Evolutionary conservation across 2,113 vertebrate genomes (phyloP), one percentile per base, ranked within the genome.

Genomic region (Pseudois nayaur): DNA sequence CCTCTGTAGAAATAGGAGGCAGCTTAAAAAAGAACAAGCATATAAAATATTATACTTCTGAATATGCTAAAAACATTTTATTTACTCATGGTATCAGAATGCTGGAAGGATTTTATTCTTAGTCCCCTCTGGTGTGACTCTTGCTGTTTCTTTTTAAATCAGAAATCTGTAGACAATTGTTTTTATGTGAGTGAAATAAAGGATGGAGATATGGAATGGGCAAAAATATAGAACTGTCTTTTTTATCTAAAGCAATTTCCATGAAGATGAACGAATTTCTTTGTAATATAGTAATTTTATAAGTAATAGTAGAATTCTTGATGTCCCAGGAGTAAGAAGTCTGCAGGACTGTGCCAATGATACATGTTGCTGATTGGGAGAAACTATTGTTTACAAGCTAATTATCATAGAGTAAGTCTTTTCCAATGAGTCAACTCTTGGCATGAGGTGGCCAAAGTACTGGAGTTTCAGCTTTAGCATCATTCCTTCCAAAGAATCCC

Each of bases 241-340:
- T 89, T 85, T 64, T 57, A 95, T 90, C 83, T 96, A 88, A 97
- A 95, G 84, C 83, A 97, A 96, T 97, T 96, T 82, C 57, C 59
- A 93, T 29, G 64, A 97, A 84, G 91, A 96, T 74, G 95, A 94
- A 97, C 5, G 96, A 94, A 95, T 95, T 97, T 98, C 67, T 88
- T 99, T 98, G 98, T 98, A 98, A 98, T 98, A 97, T 97, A 98
- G 94, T 98, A 50, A 87, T 59, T 85, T 52, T 50, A 95, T 95
- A 97, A 97, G 87, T 93, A 96, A 93, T 55, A 94, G 81, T 43
- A 71, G 89, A 87, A 84, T 93, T 96, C 62, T 96, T 62, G 40
- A 89, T 78, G 64, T 87, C 62, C 83, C 48, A 45, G 59, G 54
- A 90, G 50, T 55, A 40, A 86, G 64, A 67, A 81, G 55, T 71